Base-by-base conservation (phyloP, 2,797 vertebrate species). In the Ceryle rudis region DNA sequence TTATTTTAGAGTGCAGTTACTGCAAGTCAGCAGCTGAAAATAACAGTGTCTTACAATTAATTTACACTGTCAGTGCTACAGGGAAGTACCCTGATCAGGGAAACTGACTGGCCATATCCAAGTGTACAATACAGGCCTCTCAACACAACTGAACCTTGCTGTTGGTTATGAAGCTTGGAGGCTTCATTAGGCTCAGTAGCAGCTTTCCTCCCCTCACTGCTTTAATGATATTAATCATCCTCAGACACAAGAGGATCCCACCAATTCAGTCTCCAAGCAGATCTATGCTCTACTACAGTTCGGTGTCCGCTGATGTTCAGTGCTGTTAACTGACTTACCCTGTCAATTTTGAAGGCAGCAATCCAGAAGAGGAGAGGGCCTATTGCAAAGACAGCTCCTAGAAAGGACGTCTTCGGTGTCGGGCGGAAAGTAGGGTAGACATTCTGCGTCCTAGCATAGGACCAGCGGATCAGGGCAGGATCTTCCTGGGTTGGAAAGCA, bases 381-480 rank as follows among this genome's bases (percentile, higher is more conserved):
- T 49, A 99, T 37, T 3, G 94, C 98, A 78, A 82, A 97, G 46
- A 98, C 0, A 2, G 51, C 72, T 21, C 99, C 99, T 23, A 99
- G 2, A 21, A 99, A 93, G 9, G 99, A 99, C 1, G 98, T 99
- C 98, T 98, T 99, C 7, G 96, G 88, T 1, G 98, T 99, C 21
- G 98, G 94, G 66, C 95, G 98, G 97, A 98, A 99, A 89, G 98
- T 97, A 1, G 97, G 67, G 84, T 99, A 99, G 8, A 99, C 31
- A 44, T 99, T 99, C 3, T 83, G 20, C 18, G 94, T 58, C 44
- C 98, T 98, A 20, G 99, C 99, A 3, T 98, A 97, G 66, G 93
- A 97, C 99, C 99, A 99, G 47, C 98, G 98, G 7, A 90, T 14
- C 93, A 99, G 72, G 3, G 99, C 99, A 35, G 99, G 99, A 83